Base-by-base conservation (phyloP, 2,888 invertebrate genomes). In the Agrochola macilenta region DNA sequence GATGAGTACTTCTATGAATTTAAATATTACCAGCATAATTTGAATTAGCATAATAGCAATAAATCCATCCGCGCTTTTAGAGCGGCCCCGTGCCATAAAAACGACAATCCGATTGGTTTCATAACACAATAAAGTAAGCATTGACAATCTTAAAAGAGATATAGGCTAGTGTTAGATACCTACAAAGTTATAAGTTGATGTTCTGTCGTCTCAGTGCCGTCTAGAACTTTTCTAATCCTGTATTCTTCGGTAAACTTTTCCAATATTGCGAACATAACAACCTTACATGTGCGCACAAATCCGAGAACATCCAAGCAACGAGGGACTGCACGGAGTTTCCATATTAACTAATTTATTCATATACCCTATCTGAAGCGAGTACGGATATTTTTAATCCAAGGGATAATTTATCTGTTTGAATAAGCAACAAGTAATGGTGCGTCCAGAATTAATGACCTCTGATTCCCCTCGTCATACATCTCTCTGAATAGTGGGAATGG, bases 161-260 rank as follows among this genome's bases (percentile, higher is more conserved):
- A 84, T 79, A 85, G 72, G 74, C 64, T 23, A 61, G 64, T 65
- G 26, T 76, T 70, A 71, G 75, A 77, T 76, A 79, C 52, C 43
- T 20, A 61, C 76, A 74, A 76, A 87, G 81, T 86, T 82, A 81
- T 79, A 86, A 89, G 88, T 88, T 84, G 90, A 89, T 91, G 91
- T 89, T 90, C 76, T 89, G 84, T 88, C 91, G 87, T 90, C 89
- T 85, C 90, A 86, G 83, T 91, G 85, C 91, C 90, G 87, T 89
- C 90, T 89, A 89, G 86, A 95, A 95, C 93, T 95, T 95, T 95
- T 94, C 92, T 95, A 93, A 95, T 95, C 90, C 92, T 92, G 91
- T 93, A 93, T 93, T 94, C 93, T 93, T 93, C 86, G 89, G 81
- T 89, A 91, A 95, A 95, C 91, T 95, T 95, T 95, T 95, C 93